Evolutionary conservation across 2,888 invertebrate genomes (phyloP), one percentile per base, ranked within the genome.

Genomic region (Trichogramma evanescens): DNA sequence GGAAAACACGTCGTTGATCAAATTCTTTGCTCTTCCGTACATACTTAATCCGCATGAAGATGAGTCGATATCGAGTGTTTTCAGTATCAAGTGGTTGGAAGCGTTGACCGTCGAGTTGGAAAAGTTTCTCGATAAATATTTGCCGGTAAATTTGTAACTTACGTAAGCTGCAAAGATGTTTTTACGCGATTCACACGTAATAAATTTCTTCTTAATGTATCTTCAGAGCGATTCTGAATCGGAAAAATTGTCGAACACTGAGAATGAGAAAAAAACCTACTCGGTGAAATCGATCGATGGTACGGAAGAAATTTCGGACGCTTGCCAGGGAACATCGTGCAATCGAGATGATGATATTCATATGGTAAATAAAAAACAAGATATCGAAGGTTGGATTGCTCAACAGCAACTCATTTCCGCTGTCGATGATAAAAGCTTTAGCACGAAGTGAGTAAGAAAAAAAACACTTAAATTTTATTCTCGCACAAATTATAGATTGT

Each of bases 11-110:
- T 81, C 83, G 59, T 80, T 83, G 63, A 72, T 82, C 49, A 81
- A 82, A 4, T 82, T 79, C 63, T 84, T 82, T 71, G 83, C 83
- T 41, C 72, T 84, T 38, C 83, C 84, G 0, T 83, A 80, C 66
- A 81, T 83, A n/a, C 77, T 79, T 41, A 79, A 81, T 65, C 82
- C 83, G 1, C 74, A 77, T 58, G 71, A 77, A 40, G 82, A 83
- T 71, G 80, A 82, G 0, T 79, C 82, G 38, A 82, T 83, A 68
- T 76, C 77, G 54, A 80, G 82, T 65, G 69, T 84, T 50, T 82
- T 83, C 66, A 72, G 79, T 52, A 60, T 62, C 9, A 59, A 53
- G 58, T 72, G 72, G 73, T 40, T 63, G 42, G 66, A 68, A 40
- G 64, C 66, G 26, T 57, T 68, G 46, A 68, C 56, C 38, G 60